These are phyloP conservation scores for Rhombomys opimus DNA, from an alignment of 2,113 vertebrate genomes.

Conservation along the genomic window DNA sequence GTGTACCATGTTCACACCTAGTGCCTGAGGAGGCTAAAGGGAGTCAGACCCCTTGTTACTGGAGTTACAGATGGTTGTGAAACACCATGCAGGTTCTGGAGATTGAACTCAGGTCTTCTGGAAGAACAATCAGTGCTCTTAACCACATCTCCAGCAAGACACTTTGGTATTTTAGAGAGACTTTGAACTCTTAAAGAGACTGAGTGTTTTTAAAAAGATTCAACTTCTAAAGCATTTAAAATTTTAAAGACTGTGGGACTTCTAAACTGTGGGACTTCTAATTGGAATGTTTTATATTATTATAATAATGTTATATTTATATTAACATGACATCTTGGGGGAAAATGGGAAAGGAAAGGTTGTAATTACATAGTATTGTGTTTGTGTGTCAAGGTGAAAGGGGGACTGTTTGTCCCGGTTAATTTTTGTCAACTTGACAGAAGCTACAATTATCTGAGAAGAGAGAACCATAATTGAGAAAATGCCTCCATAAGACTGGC, in stretches of 20 bases:
- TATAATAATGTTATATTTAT: not conserved
- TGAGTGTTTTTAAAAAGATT: not conserved
- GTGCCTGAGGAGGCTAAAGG: not conserved
- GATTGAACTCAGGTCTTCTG: not conserved
- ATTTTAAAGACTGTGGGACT: not conserved
- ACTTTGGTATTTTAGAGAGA: not conserved
- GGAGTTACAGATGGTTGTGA: not conserved
- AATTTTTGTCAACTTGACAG: not conserved
- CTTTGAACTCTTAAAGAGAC: not conserved
- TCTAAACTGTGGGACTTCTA: not conserved
- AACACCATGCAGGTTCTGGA: not conserved
- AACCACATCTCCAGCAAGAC: not conserved
- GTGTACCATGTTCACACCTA: not conserved
- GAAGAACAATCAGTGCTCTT: not conserved
- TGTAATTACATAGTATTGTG: not conserved
- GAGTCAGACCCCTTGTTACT: not conserved
- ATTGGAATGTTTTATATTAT: not conserved
- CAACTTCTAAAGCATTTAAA: not conserved
- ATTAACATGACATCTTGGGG: not conserved
- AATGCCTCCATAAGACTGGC: not conserved
- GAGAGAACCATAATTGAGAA: not conserved
- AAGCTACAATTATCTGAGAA: not conserved
- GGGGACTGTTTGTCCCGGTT: not conserved
- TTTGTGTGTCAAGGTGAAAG: not conserved
- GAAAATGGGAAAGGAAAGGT: not conserved